Conservation (phyloP, 2,113 vertebrate species). For the Protobothrops flavoviridis region DNA sequence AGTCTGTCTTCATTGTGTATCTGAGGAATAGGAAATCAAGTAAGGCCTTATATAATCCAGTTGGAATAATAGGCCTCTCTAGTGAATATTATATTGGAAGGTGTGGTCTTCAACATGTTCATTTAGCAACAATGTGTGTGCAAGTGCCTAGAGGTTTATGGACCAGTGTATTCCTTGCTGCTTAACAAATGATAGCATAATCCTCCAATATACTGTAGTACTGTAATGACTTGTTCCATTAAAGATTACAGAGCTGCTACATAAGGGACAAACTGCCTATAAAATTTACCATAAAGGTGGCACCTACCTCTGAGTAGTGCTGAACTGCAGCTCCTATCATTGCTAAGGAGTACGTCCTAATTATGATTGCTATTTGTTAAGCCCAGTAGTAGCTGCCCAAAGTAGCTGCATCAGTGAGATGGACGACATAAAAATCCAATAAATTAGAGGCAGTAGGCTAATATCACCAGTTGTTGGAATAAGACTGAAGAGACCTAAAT, state of each 20-base stretch:
- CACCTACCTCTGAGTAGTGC: neutral
- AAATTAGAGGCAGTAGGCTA: neutral
- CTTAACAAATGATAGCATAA: neutral
- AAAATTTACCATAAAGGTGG: neutral
- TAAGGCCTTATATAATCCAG: slow-evolving; percentile 6
- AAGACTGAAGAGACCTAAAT: neutral
- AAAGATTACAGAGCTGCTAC: neutral
- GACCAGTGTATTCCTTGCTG: neutral
- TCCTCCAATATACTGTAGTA: neutral
- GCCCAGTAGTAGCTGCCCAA: neutral
- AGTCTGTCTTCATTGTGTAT: neutral
- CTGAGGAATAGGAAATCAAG: neutral
- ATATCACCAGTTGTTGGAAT: neutral
- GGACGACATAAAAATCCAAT: neutral
- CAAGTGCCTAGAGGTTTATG: neutral
- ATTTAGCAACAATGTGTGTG: neutral
- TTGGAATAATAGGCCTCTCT: neutral
- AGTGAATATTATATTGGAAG: neutral
- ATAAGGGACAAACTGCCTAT: neutral
- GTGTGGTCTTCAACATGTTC: neutral
- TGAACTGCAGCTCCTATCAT: neutral
- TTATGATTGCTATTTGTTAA: neutral
- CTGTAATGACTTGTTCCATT: neutral
- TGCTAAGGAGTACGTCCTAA: neutral
- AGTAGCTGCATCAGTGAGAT: neutral